Percentiles rank a stretch among this genome's conserved stretches.
These are phyloP conservation scores for Venturia canescens DNA, from an alignment of 1,140 invertebrate genomes.

Conservation along the genomic window DNA sequence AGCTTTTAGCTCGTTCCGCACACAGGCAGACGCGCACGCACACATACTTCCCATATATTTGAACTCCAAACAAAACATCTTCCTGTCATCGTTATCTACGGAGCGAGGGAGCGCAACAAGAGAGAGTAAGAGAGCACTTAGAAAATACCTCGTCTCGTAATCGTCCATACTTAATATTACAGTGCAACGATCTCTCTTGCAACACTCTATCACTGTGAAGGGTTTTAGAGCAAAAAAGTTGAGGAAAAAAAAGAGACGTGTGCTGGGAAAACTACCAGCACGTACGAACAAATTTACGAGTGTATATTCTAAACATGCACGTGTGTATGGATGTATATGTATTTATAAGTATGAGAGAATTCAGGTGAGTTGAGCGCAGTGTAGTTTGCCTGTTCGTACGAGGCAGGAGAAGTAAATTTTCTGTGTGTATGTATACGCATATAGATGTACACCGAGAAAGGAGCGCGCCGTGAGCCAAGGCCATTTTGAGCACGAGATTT, in stretches of 20 bases:
- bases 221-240: not conserved
- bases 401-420: not conserved
- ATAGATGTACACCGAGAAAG: constrained; percentile 45
- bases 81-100: constrained; percentile 16
- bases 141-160: constrained; percentile 9
- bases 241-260: not conserved
- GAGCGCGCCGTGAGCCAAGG: constrained; percentile 59
- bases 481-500: constrained; percentile 64
- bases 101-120: not conserved
- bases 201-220: constrained; percentile 1
- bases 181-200: not conserved
- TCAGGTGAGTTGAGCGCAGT: not conserved
- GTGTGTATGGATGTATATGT: not conserved
- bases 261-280: constrained; percentile 16
- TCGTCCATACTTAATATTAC: not conserved
- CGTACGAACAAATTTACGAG: not conserved
- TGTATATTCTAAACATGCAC: not conserved
- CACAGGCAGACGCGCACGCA: not conserved
- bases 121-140: not conserved
- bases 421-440: not conserved
- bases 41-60: not conserved
- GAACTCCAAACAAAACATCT: constrained; percentile 53
- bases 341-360: not conserved
- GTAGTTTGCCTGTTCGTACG: not conserved
- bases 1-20: not conserved